Percentiles rank a stretch among this genome's conserved stretches.
Evolutionary conservation across 2,797 vertebrate genomes (phyloP).

Genomic region (Pseudocheirus occidentalis): DNA sequence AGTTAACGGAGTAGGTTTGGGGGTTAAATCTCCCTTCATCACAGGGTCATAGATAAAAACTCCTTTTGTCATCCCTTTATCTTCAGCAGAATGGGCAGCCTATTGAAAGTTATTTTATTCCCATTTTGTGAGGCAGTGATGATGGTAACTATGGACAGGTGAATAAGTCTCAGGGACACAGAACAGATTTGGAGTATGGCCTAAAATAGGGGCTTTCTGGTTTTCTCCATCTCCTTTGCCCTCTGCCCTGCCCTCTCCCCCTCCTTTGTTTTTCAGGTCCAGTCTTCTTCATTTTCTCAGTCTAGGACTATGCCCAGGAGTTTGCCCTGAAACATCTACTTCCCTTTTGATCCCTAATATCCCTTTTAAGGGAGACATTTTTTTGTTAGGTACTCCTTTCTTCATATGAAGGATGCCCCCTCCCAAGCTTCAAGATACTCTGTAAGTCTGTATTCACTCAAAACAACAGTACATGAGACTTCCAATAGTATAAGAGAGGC

Average conservation of each 20-base stretch:
- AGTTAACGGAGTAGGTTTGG: background rate
- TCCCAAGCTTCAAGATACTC: background rate
- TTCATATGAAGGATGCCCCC: background rate
- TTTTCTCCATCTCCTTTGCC: background rate
- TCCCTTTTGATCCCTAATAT: background rate
- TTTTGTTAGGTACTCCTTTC: background rate
- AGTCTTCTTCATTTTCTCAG: background rate
- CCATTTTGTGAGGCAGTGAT: background rate
- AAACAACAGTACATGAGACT: background rate
- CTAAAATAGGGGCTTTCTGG: background rate
- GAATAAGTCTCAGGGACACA: background rate
- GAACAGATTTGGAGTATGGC: background rate
- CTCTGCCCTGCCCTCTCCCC: background rate
- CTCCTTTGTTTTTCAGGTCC: background rate
- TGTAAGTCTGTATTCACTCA: background rate
- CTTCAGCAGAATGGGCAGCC: background rate
- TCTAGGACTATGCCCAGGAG: background rate
- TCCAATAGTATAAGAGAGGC: background rate
- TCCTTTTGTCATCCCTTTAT: background rate
- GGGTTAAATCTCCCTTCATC: background rate
- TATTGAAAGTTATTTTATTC: background rate
- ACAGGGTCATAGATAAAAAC: background rate
- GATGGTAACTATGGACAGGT: background rate
- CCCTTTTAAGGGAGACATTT: background rate
- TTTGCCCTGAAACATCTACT: background rate